These are phyloP conservation scores for Scomber japonicus DNA, from an alignment of 2,113 vertebrate genomes.

Conservation along the genomic window DNA sequence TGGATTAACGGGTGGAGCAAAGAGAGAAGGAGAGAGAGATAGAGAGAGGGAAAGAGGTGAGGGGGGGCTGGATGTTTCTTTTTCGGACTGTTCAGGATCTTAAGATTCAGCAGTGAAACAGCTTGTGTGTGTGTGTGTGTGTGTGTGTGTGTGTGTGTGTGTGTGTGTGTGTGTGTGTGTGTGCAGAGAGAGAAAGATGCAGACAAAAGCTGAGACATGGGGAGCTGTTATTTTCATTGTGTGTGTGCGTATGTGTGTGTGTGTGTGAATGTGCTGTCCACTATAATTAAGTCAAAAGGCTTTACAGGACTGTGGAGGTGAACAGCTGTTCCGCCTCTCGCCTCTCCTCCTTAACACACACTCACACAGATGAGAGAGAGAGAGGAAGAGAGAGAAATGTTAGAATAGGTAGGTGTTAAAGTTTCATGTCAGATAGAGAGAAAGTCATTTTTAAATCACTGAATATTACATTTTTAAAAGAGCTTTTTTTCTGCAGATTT, in stretches of 20 bases:
- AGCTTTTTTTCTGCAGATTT: background rate
- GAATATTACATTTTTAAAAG: background rate
- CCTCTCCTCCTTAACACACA: constrained; percentile 57
- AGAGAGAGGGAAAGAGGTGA: background rate
- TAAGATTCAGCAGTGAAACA: constrained; percentile 45
- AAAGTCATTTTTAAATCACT: background rate
- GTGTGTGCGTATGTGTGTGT: constrained; percentile 10
- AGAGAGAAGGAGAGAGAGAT: constrained; percentile 13
- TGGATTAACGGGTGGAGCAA: constrained; percentile 17
- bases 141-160: constrained; percentile 21
- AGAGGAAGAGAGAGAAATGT: background rate
- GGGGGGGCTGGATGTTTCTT: constrained; percentile 12
- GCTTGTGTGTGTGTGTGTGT: constrained; percentile 16
- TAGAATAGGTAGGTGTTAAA: constrained; percentile 13
- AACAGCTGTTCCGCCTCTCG: constrained; percentile 78
- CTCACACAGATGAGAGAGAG: constrained; percentile 14
- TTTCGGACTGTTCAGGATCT: constrained; percentile 36
- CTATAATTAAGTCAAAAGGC: constrained; percentile 81
- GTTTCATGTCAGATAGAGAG: background rate
- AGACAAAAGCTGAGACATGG: constrained; percentile 55
- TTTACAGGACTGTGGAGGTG: constrained; percentile 75
- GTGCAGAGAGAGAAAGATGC: constrained; percentile 20
- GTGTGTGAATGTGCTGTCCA: constrained; percentile 60
- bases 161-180: constrained; percentile 13
- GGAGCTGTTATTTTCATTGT: constrained; percentile 64